A percentile compares a stretch with the other conserved stretches of the same genome.
phyloP scores from a whole-genome alignment of 2,113 vertebrate genomes.

The Mungos mungo region DNA sequence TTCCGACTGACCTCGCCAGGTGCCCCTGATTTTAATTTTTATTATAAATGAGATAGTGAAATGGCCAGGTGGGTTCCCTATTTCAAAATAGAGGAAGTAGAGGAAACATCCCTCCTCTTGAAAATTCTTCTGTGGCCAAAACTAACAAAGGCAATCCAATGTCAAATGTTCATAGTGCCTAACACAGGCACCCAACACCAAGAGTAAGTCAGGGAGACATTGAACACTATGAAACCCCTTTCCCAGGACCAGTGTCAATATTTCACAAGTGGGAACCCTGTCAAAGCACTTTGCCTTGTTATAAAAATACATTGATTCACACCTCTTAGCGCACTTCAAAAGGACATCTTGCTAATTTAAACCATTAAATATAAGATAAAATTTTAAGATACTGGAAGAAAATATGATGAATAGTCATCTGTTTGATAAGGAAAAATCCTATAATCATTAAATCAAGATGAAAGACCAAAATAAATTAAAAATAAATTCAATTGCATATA shows the following conservation, averaged over 20 bases:
- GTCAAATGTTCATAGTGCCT: neutral
- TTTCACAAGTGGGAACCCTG: neutral
- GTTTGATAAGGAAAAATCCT: neutral
- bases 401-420: neutral
- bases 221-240: neutral
- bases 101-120: conserved; percentile 14
- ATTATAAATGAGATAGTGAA: neutral
- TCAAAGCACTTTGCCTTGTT: neutral
- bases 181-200: neutral
- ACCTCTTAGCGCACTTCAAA: neutral
- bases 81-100: neutral
- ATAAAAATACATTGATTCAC: neutral
- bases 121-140: neutral
- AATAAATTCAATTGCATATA: neutral
- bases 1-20: neutral
- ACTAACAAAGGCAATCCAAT: neutral
- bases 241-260: neutral
- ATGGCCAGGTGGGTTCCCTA: neutral
- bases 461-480: conserved; percentile 12
- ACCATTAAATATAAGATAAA: conserved; percentile 17
- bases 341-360: neutral
- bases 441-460: conserved; percentile 16
- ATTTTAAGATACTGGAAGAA: neutral
- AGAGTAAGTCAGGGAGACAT: neutral
- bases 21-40: neutral